Conservation (phyloP, 2,888 invertebrate species). For the Agrilus biguttatus region DNA sequence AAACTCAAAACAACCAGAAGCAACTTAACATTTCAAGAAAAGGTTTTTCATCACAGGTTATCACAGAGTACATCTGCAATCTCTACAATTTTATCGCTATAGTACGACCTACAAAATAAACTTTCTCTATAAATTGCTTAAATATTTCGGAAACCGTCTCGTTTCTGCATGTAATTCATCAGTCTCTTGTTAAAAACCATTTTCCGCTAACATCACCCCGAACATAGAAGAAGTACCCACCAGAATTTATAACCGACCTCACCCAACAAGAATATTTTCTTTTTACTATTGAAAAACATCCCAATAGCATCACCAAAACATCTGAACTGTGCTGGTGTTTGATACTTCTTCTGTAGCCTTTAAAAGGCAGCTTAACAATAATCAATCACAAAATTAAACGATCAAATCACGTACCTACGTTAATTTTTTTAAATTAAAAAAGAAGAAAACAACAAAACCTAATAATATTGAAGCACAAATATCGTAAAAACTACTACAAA, state of each 20-base stretch:
- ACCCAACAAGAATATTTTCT: conserved; percentile 5
- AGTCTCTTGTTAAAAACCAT: conserved; percentile 13
- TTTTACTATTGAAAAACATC: too few species aligned
- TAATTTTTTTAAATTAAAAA: too few species aligned
- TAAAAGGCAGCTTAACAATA: too few species aligned
- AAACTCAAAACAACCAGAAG: conserved; percentile 9
- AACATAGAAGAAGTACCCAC: conserved; percentile 10
- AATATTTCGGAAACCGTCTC: conserved; percentile 14
- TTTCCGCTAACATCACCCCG: conserved; percentile 5
- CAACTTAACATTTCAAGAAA: conserved; percentile 7
- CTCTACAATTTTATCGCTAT: conserved; percentile 15
- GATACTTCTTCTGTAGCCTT: too few species aligned
- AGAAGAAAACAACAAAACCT: too few species aligned
- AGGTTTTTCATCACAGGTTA: conserved; percentile 28
- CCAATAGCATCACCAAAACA: too few species aligned
- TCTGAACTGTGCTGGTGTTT: too few species aligned
- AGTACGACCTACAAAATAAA: conserved; percentile 11
- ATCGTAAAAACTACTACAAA: too few species aligned
- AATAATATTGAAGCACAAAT: too few species aligned
- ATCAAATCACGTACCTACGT: too few species aligned
- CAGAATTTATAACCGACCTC: conserved; percentile 9
- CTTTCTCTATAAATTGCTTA: conserved; percentile 9
- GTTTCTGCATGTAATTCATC: conserved; percentile 15
- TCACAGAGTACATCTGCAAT: conserved; percentile 33
- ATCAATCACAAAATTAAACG: too few species aligned